Evolutionary conservation across 2,113 vertebrate species (phyloP), one percentile per base, ranked within the genome.

Genomic region (Phalacrocorax aristotelis): DNA sequence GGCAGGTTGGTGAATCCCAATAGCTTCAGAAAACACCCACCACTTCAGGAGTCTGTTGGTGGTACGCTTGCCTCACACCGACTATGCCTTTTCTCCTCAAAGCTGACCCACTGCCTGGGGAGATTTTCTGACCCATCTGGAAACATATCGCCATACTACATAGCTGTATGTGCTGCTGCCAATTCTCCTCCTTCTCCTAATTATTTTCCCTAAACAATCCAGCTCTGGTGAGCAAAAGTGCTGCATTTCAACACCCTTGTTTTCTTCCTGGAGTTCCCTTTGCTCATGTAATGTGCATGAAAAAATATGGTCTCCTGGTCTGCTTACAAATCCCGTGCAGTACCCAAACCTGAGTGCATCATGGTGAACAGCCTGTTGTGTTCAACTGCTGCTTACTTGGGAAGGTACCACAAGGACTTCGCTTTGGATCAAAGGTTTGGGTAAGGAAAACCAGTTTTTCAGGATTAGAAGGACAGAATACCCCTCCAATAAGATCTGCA

Each of bases 311-410:
- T 9, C 14, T 42, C 30, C 23, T 44, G 27, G 36, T 81, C 55
- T 70, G 46, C 15, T 34, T 18, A 5, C 42, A 46, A 6, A 8
- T 18, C 26, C 36, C 68, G n/a, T 0, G 0, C 13, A 42, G 34
- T 13, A 54, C 51, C 40, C 52, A 44, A 71, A 46, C 3, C 8
- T 4, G 23, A 81, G 23, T 7, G 19, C 26, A 5, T 54, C 1
- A 0, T 3, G n/a, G 34, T 55, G 58, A 88, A 10, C 22, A 8
- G 27, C 46, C 34, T 0, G 0, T 48, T 21, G 7, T 6, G 4
- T n/a, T 49, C 46, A 40, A n/a, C 36, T 5, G 3, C n/a, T 71
- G 51, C 29, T 49, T 42, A 29, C 15, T 18, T 38, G 51, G 46
- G 52, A 38, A 76, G n/a, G 13, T 29, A 26, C 65, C 44, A 54